Evolutionary conservation across 2,797 vertebrate genomes (phyloP), one percentile per base, ranked within the genome.

Genomic region (Oreonectes daqikongensis): DNA sequence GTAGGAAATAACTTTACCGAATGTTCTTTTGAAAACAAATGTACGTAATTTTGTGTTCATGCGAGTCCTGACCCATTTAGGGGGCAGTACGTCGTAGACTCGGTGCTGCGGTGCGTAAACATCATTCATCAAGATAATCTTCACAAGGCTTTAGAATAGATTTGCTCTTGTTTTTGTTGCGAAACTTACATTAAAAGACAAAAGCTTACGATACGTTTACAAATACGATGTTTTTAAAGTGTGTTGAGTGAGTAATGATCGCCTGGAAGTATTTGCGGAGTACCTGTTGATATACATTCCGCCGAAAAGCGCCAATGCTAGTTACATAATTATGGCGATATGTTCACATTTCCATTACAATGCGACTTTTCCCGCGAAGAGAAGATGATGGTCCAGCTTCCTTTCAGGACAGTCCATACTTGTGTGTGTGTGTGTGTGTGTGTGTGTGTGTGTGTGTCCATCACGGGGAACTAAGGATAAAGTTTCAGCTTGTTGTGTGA

Each of bases 1-100:
- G 96, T 96, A 92, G 91, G 95, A 87, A 84, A 78, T 74, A n/a
- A 30, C 61, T 72, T 85, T 17, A 35, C 2, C 28, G 6, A 15
- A 22, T 8, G 32, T 26, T 55, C 28, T 67, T 59, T 44, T 40
- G 18, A 48, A 26, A 48, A 24, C n/a, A 20, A 7, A 10, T 75
- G 46, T n/a, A 61, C 28, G 42, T 22, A 17, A 7, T 32, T n/a
- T n/a, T 32, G 18, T 30, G 28, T 48, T n/a, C 9, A 10, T 4
- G 14, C 2, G 60, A 46, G 24, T 46, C 8, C 15, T 55, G 59
- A 10, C 68, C 67, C 67, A 8, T 42, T 68, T 63, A 20, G 22
- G 7, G 8, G 10, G 38, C 24, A 4, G 9, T 18, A 48, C 17
- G 11, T 64, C n/a, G 48, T 50, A 72, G 11, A 6, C 24, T 57